phyloP scores from a whole-genome alignment of 2,113 vertebrate genomes.

The Sapajus apella region DNA sequence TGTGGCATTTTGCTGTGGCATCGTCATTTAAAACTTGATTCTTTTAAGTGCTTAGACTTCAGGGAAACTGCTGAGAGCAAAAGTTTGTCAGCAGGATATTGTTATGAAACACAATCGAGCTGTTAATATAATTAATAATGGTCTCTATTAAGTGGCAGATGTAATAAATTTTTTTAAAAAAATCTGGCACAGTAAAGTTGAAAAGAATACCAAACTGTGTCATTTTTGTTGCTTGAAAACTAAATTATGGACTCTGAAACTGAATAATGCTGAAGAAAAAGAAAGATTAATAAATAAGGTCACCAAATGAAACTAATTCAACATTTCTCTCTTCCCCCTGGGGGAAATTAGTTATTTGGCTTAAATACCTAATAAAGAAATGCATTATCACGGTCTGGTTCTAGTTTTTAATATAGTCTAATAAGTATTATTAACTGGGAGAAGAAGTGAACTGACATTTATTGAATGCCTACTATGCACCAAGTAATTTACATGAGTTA shows the following conservation, averaged over 20 bases:
- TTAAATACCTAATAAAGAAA: constrained; percentile 74
- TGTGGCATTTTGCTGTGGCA: too few species aligned
- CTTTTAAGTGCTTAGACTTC: background rate
- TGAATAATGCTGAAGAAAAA: constrained; percentile 59
- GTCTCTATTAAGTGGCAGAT: background rate
- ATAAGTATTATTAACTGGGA: constrained; percentile 73
- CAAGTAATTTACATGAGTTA: constrained; percentile 69
- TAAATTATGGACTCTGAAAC: constrained; percentile 42
- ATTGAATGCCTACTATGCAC: constrained; percentile 78
- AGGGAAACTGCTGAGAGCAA: background rate
- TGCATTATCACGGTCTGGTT: constrained; percentile 69
- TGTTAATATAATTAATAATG: constrained; percentile 23
- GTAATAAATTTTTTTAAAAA: background rate
- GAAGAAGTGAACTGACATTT: constrained; percentile 60
- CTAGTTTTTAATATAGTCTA: constrained; percentile 75
- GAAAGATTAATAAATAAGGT: constrained; percentile 57
- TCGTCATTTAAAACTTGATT: constrained; percentile 22
- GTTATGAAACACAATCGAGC: background rate
- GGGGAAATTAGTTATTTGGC: constrained; percentile 73
- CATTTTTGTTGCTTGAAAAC: constrained; percentile 18
- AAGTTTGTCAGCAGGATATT: constrained; percentile 37
- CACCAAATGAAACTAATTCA: constrained; percentile 58
- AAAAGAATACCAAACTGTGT: background rate
- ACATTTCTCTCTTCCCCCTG: constrained; percentile 36
- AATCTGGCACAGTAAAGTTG: background rate